A percentile compares a stretch with the other conserved stretches of the same genome.
These are phyloP conservation scores for Drosophila burlai DNA, from an alignment of 1,140 invertebrate genomes.

Conservation along the genomic window DNA sequence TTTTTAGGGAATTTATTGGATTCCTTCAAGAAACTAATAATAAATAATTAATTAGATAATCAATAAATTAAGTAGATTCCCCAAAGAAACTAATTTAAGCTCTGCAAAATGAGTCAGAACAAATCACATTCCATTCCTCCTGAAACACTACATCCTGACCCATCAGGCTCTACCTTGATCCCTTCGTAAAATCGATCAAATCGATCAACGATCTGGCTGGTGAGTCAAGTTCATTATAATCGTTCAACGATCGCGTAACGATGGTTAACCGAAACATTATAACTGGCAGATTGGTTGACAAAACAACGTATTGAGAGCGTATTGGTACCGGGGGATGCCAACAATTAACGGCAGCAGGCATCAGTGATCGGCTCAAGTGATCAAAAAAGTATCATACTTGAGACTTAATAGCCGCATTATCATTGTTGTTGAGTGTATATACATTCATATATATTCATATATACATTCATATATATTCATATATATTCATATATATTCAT, in stretches of 20 bases:
- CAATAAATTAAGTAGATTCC: too few species aligned
- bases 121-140: too few species aligned
- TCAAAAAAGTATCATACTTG: constrained; percentile 65
- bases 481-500: too few species aligned
- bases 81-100: too few species aligned
- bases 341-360: constrained; percentile 66
- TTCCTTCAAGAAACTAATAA: too few species aligned
- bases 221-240: constrained; percentile 34
- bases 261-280: constrained; percentile 14
- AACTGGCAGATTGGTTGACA: constrained; percentile 22
- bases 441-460: constrained; percentile 2
- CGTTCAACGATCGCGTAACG: constrained; percentile 23
- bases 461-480: background rate
- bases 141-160: background rate
- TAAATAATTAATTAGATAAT: too few species aligned
- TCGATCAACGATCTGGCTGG: constrained; percentile 6
- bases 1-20: too few species aligned
- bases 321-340: constrained; percentile 2
- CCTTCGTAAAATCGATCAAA: constrained; percentile 2
- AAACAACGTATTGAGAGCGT: background rate
- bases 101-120: background rate
- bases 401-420: constrained; percentile 58
- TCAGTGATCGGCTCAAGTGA: constrained; percentile 49
- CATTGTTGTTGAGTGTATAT: constrained; percentile 23
- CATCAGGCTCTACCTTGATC: constrained; percentile 11